These are phyloP conservation scores for Perca fluviatilis DNA, from an alignment of 2,113 vertebrate genomes.

Conservation along the genomic window DNA sequence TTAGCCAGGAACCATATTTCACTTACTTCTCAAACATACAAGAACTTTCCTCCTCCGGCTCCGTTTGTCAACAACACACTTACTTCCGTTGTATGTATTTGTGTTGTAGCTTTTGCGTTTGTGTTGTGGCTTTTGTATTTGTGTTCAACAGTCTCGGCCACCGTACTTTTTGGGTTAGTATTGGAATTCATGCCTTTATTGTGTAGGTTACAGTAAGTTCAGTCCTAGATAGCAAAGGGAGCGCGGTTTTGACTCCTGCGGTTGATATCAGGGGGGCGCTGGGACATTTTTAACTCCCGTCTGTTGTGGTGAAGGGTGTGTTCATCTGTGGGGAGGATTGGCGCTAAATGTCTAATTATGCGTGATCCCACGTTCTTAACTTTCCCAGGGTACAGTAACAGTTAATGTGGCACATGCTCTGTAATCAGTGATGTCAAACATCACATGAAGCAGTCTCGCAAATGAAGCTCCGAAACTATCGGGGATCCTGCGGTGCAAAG, in stretches of 20 bases:
- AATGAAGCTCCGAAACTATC: constrained; percentile 45
- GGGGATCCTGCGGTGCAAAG: constrained; percentile 35
- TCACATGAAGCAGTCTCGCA: constrained; percentile 60
- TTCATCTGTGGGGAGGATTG: constrained; percentile 73
- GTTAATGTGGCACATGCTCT: constrained; percentile 72
- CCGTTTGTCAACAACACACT: no score
- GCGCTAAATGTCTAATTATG: constrained; percentile 82
- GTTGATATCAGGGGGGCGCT: constrained; percentile 52
- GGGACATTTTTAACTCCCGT: constrained; percentile 72
- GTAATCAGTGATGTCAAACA: constrained; percentile 79
- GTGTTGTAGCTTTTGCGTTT: no score
- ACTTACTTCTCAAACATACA: no score
- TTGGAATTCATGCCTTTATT: constrained; percentile 48
- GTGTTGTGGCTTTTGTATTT: no score
- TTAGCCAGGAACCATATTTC: no score
- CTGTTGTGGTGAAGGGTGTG: constrained; percentile 82
- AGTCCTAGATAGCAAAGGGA: constrained; percentile 49
- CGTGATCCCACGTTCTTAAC: constrained; percentile 58
- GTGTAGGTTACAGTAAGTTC: constrained; percentile 60
- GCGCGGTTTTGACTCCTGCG: constrained; percentile 50
- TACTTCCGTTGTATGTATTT: no score
- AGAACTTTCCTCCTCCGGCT: no score
- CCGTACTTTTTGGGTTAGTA: not conserved
- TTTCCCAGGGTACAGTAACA: constrained; percentile 80
- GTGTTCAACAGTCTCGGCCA: no score